Base-by-base conservation (phyloP, 1,140 invertebrate species). In the Spodoptera frugiperda region DNA sequence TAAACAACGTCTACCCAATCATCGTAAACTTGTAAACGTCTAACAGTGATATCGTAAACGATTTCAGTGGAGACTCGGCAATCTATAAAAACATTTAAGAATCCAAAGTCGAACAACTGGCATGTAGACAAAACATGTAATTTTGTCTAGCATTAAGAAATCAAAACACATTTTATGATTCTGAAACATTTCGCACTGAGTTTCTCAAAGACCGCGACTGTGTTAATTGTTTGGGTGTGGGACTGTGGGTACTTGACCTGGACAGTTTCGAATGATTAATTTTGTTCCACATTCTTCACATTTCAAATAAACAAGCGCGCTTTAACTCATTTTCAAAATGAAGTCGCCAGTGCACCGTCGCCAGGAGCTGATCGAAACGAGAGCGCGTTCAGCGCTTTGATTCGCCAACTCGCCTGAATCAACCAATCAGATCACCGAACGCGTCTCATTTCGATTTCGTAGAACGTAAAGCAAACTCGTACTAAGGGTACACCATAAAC, bases 101-200 rank as follows among this genome's bases (percentile, higher is more conserved):
- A 74, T 55, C 61, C 33, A 70, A 75, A 68, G 21, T 53, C 65
- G n/a, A 71, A 70, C 51, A 63, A 44, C 53, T 79, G 74, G 59
- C 78, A 75, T 72, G 74, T 74, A 80, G 78, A 80, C 78, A 77
- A 77, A 80, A 73, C 78, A 76, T 72, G 46, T 73, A 73, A 73
- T 73, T 49, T 33, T 33, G 46, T 51, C 30, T 46, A 73, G 54
- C 53, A 54, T 67, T 51, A 19, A 78, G 67, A 78, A 72, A 74
- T 72, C 17, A 59, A 63, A 74, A 78, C 17, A 44, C 51, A 33
- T 63, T 76, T 71, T 46, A 54, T 46, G 55, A 71, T 51, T 17
- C 11, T 17, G 48, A 76, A 79, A 55, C 49, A 75, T 61, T 46
- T 59, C 71, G 48, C 14, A 33, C 30, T 44, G 14, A 10, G 19